Conservation (phyloP, 2,797 vertebrate genomes). For the Brachyrhaphis roseni region DNA sequence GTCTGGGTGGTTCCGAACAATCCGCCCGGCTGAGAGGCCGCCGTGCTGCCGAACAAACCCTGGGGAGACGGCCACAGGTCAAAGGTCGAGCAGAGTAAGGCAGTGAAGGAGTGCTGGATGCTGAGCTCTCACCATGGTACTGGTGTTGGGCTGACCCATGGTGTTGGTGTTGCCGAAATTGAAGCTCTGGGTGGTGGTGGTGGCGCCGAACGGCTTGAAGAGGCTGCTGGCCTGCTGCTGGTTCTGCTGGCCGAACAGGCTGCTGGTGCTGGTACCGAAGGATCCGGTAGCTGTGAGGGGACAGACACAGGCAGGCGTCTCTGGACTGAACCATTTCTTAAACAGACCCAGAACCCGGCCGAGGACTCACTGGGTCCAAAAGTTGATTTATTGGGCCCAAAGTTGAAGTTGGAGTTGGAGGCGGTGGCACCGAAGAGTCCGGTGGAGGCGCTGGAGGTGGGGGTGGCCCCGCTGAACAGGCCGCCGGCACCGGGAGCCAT, state of each 20-base stretch:
- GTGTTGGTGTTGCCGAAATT: slow-evolving; percentile 90
- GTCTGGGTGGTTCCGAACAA: slow-evolving; percentile 92
- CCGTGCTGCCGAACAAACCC: slow-evolving; percentile 92
- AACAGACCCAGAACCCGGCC: neutral
- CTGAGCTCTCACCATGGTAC: slow-evolving; percentile 86
- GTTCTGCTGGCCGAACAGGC: slow-evolving; percentile 84
- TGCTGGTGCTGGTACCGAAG: slow-evolving; percentile 85
- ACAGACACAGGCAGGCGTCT: neutral
- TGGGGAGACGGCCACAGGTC: slow-evolving; percentile 49
- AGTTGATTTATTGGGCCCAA: slow-evolving; percentile 88
- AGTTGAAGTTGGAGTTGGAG: slow-evolving; percentile 88
- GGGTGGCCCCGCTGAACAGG: slow-evolving; percentile 85
- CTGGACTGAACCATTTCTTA: neutral
- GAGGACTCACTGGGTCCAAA: slow-evolving; percentile 88
- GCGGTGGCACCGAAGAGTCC: slow-evolving; percentile 90
- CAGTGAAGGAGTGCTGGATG: no score
- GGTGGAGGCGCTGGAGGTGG: slow-evolving; percentile 85
- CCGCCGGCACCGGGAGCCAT: slow-evolving; percentile 82
- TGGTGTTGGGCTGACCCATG: slow-evolving; percentile 89
- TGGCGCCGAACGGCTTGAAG: slow-evolving; percentile 91
- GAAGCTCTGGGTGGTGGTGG: slow-evolving; percentile 88
- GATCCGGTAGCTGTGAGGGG: slow-evolving; percentile 58
- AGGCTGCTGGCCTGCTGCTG: slow-evolving; percentile 78
- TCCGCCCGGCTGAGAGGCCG: slow-evolving; percentile 84
- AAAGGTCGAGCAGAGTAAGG: neutral